Evolutionary conservation across 2,113 vertebrate genomes (phyloP), one percentile per base, ranked within the genome.

Genomic region (Leptobrachium ailaonicum): DNA sequence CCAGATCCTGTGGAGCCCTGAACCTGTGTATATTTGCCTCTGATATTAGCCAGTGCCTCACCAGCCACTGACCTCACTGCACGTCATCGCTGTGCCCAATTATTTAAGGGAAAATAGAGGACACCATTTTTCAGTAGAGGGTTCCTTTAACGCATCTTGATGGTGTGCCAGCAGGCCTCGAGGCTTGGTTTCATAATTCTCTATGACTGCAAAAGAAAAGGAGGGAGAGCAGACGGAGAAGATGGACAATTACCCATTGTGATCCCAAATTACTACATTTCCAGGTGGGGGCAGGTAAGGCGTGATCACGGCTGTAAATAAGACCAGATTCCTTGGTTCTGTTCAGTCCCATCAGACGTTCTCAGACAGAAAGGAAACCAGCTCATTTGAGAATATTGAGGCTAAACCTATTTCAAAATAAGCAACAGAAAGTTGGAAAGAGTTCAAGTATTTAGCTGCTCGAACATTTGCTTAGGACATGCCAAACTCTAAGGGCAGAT

Each of bases 381-480:
- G 71, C 71, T 74, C 41, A 60, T 62, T 75, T 43, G 54, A 75
- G 71, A 54, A 62, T 69, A 75, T 75, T 75, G 79, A 50, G 72
- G 79, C 79, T 81, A 69, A 62, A 69, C 79, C 45, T 62, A 53
- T 62, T 81, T 75, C 72, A 75, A 81, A 81, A 81, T 81, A 81
- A 81, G 79, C 79, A 81, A 68, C 79, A 75, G 79, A 81, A 81
- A 81, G 20, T 81, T 81, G 79, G 79, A 69, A 32, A 71, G 2
- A 11, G 6, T 41, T 81, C 64, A 75, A 81, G 20, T 66, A 68
- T 81, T 81, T 68, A 56, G 58, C 71, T 81, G 67, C 79, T 64
- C 58, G 60, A 56, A 62, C 43, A 44, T 75, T 32, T 69, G 63
- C 43, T 74, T 41, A 71, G 75, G 79, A 75, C 72, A 62, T 81